phyloP scores from a whole-genome alignment of 2,797 vertebrate genomes.

The Gallinago stenura region DNA sequence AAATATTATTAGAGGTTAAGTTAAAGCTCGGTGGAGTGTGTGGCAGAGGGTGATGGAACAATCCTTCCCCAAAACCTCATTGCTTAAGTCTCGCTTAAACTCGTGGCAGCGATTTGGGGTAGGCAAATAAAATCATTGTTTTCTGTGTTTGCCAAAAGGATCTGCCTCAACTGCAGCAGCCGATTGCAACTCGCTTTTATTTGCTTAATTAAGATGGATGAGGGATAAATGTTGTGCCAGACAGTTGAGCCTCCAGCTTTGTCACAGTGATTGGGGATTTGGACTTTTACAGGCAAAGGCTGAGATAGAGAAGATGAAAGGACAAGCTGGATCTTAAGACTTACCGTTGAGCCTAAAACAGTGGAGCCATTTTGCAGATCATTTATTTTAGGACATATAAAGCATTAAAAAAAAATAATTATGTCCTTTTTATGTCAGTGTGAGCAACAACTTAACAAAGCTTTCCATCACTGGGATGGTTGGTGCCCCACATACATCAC shows the following conservation, averaged over 20 bases:
- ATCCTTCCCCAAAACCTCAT: not conserved
- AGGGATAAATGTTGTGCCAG: not conserved
- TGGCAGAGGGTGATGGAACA: not conserved
- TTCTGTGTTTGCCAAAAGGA: not conserved
- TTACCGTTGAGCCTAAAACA: not conserved
- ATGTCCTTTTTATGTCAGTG: accelerated
- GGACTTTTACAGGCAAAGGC: not conserved
- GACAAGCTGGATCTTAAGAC: not conserved
- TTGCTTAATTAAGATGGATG: not conserved
- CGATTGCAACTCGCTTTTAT: not conserved
- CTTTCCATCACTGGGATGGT: not conserved
- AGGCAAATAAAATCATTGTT: constrained; percentile 35
- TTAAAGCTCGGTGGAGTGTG: not conserved
- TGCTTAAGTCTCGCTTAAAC: not conserved
- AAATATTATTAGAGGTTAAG: not conserved
- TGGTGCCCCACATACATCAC: accelerated
- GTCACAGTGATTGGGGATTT: not conserved
- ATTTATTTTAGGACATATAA: not conserved
- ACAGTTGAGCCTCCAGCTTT: constrained; percentile 20
- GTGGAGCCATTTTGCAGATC: not conserved
- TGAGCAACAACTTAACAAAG: not conserved
- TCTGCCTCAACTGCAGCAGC: not conserved
- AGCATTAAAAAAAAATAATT: not conserved
- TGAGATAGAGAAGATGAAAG: not conserved
- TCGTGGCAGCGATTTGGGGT: not conserved